A percentile compares a stretch with the other conserved stretches of the same genome.
These are phyloP conservation scores for Paraplagusia blochii DNA, from an alignment of 2,113 vertebrate species.

Conservation along the genomic window DNA sequence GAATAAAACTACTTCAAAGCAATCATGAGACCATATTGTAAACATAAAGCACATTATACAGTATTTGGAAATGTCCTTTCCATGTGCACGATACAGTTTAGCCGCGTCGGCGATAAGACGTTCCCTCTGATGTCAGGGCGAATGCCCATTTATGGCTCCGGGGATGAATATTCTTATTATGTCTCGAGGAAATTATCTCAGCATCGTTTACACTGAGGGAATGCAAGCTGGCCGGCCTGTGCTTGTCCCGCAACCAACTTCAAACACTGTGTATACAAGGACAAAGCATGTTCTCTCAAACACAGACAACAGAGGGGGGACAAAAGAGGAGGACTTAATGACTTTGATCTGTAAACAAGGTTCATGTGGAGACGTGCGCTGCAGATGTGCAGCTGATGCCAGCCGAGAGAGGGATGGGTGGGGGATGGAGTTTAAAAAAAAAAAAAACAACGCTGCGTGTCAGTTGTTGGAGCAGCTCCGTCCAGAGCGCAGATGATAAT, in stretches of 20 bases:
- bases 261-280: conserved; percentile 70
- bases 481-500: too few species aligned
- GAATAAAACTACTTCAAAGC: conserved; percentile 48
- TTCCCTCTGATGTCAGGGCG: conserved; percentile 58
- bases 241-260: conserved; percentile 64
- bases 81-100: conserved; percentile 34
- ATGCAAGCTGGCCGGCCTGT: conserved; percentile 71
- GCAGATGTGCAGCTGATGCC: conserved; percentile 54
- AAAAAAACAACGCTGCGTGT: too few species aligned
- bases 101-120: conserved; percentile 54
- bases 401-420: neutral
- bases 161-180: conserved; percentile 74
- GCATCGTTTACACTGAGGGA: conserved; percentile 72
- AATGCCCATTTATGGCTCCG: conserved; percentile 56
- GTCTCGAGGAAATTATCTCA: conserved; percentile 75
- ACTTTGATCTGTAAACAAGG: conserved; percentile 61
- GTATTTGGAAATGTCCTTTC: conserved; percentile 46
- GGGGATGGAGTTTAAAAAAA: too few species aligned
- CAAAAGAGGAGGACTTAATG: conserved; percentile 62
- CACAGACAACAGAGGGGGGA: conserved; percentile 59
- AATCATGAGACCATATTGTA: conserved; percentile 25
- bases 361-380: conserved; percentile 50
- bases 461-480: too few species aligned
- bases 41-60: conserved; percentile 53
- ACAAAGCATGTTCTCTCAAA: conserved; percentile 57